Conservation (phyloP, 1,140 invertebrate species). For the Pseudomyrmex sp. region DNA sequence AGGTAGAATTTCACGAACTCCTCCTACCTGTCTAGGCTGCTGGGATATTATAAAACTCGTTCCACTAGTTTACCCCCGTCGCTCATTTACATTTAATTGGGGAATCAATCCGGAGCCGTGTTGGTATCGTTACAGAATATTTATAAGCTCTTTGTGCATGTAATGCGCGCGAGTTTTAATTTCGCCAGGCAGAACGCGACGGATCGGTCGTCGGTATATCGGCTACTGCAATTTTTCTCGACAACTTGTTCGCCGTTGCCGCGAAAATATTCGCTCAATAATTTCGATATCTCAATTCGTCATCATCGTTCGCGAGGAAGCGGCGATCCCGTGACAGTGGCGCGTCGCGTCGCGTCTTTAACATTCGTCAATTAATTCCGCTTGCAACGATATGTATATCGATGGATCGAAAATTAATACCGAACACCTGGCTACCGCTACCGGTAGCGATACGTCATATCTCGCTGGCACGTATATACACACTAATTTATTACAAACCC, state of each 20-base stretch:
- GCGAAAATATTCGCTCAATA: background rate
- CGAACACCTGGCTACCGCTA: conserved; percentile 37
- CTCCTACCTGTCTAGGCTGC: conserved; percentile 28
- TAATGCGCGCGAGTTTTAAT: conserved; percentile 66
- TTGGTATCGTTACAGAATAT: conserved; percentile 74
- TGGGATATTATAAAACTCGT: conserved; percentile 69
- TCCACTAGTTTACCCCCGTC: conserved; percentile 43
- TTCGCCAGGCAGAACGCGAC: conserved; percentile 39
- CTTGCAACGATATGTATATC: conserved; percentile 56
- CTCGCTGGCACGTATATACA: conserved; percentile 38
- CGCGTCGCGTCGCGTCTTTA: conserved; percentile 47
- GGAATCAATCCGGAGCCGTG: conserved; percentile 69
- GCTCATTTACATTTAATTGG: conserved; percentile 76
- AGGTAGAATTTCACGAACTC: conserved; percentile 52
- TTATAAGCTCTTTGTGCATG: conserved; percentile 68
- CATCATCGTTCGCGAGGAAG: background rate
- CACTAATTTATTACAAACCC: conserved; percentile 57
- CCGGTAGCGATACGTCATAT: conserved; percentile 40
- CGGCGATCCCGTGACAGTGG: conserved; percentile 16
- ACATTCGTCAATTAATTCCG: conserved; percentile 63
- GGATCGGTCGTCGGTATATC: background rate
- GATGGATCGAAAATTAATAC: conserved; percentile 55
- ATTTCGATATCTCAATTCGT: background rate
- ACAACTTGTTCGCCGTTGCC: conserved; percentile 41
- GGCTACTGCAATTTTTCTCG: conserved; percentile 52